These are phyloP conservation scores for Arctopsyche grandis DNA, from an alignment of 1,140 invertebrate species.

Conservation along the genomic window DNA sequence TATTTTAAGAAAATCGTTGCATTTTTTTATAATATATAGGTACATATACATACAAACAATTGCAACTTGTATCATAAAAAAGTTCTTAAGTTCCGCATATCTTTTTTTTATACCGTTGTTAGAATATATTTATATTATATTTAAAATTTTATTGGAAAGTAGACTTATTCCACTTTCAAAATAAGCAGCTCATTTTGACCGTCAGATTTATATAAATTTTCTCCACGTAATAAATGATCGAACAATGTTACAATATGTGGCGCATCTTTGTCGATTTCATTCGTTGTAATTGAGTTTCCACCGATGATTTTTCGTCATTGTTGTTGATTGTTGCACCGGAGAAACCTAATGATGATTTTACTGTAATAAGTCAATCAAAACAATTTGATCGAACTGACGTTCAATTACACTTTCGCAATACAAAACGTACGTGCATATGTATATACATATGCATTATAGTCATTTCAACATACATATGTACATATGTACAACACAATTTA, in stretches of 20 bases:
- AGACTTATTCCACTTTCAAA: too few relatives aligned
- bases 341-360: slow-evolving; percentile 16
- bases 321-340: slow-evolving; percentile 10
- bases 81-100: too few relatives aligned
- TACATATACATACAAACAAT: too few relatives aligned
- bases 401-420: background rate
- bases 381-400: slow-evolving; percentile 4
- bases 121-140: too few relatives aligned
- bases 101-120: too few relatives aligned
- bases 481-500: too few relatives aligned
- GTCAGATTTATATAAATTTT: background rate
- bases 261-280: slow-evolving; percentile 1
- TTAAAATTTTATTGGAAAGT: too few relatives aligned
- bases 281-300: slow-evolving; percentile 11
- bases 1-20: too few relatives aligned
- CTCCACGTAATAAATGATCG: background rate
- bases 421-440: background rate
- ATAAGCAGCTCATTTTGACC: background rate
- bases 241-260: background rate
- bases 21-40: too few relatives aligned
- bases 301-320: slow-evolving; percentile 15
- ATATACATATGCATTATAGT: background rate
- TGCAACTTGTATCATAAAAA: too few relatives aligned
- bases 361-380: slow-evolving; percentile 25
- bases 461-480: too few relatives aligned